Evolutionary conservation across 2,888 invertebrate genomes (phyloP).

Genomic region (Caenorhabditis plicata): DNA sequence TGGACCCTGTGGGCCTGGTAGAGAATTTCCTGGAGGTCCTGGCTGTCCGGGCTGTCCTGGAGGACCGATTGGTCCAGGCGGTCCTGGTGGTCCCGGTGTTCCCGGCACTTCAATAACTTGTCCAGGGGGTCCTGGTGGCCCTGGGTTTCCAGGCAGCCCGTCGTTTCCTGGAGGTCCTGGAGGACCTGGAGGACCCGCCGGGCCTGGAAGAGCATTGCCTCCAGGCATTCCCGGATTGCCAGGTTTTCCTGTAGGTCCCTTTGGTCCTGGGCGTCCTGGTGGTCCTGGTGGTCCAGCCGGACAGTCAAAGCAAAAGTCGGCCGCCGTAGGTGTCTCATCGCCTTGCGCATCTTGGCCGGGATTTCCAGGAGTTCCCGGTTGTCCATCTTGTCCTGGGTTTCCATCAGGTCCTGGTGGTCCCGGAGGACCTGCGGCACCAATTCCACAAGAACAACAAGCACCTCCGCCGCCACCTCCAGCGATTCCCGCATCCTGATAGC

Average conservation of each 20-base stretch:
- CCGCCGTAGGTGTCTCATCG: slow-evolving; percentile 30
- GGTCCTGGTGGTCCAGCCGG: slow-evolving; percentile 45
- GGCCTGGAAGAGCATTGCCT: slow-evolving; percentile 43
- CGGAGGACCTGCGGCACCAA: slow-evolving; percentile 35
- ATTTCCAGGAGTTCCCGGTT: slow-evolving; percentile 35
- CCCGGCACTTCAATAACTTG: slow-evolving; percentile 32
- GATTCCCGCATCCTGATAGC: slow-evolving; percentile 9
- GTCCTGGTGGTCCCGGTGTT: slow-evolving; percentile 44
- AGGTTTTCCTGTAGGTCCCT: slow-evolving; percentile 48
- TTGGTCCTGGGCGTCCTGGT: slow-evolving; percentile 37
- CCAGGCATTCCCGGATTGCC: slow-evolving; percentile 40
- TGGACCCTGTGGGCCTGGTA: slow-evolving; percentile 43
- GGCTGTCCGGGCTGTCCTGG: slow-evolving; percentile 34
- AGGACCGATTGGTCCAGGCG: slow-evolving; percentile 39
- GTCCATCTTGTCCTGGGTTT: slow-evolving; percentile 37
- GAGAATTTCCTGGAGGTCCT: slow-evolving; percentile 33
- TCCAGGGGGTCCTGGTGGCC: slow-evolving; percentile 39
- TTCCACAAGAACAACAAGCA: slow-evolving; percentile 34
- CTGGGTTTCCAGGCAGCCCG: slow-evolving; percentile 45
- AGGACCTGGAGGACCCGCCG: slow-evolving; percentile 44
- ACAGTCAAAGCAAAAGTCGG: slow-evolving; percentile 40
- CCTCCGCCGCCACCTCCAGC: slow-evolving; percentile 19
- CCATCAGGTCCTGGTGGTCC: slow-evolving; percentile 37
- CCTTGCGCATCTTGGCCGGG: slow-evolving; percentile 37
- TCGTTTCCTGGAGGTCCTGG: slow-evolving; percentile 48